Evolutionary conservation across 2,797 vertebrate species (phyloP), one percentile per base, ranked within the genome.

Genomic region (Centropyge bicolor): DNA sequence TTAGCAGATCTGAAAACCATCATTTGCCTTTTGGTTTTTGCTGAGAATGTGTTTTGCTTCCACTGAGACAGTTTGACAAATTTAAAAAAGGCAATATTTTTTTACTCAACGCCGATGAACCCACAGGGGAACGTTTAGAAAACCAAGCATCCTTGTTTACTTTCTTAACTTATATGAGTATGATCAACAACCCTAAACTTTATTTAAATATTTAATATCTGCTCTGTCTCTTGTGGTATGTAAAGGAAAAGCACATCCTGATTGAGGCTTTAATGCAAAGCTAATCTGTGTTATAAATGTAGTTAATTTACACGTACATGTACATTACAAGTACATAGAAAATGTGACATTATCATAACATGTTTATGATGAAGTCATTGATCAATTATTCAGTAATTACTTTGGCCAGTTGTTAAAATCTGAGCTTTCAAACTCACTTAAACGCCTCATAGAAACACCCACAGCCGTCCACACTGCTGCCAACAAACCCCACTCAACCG

Each of bases 371-470:
- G 11, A 22, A 66, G 49, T 49, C n/a, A 22, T 17, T 81, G 43
- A 59, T 82, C 20, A 63, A 43, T 74, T 86, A 66, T 73, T 81
- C 55, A 69, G 41, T 51, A 45, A 70, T 61, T 9, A 69, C 40
- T 49, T 31, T 46, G 12, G 9, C 0, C 49, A 17, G 31, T 75
- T 69, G 55, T 45, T 11, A 19, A 9, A 41, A 11, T 43, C 36
- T 6, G 7, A 14, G 7, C 10, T 41, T 70, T 51, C 6, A 31
- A 54, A 17, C 10, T 5, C 5, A 1, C 40, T 31, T 45, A 0
- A 1, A 19, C 22, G 9, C 19, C 45, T 40, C 36, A 38, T 43
- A 41, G 46, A 61, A 66, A 67, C 31, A 12, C 38, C 51, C 66
- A n/a, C 45, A 5, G 4, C 36, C 51, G 54, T 62, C 35, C 8